Conservation (phyloP, 2,797 vertebrate genomes). For the Hozukius guyotensis region DNA sequence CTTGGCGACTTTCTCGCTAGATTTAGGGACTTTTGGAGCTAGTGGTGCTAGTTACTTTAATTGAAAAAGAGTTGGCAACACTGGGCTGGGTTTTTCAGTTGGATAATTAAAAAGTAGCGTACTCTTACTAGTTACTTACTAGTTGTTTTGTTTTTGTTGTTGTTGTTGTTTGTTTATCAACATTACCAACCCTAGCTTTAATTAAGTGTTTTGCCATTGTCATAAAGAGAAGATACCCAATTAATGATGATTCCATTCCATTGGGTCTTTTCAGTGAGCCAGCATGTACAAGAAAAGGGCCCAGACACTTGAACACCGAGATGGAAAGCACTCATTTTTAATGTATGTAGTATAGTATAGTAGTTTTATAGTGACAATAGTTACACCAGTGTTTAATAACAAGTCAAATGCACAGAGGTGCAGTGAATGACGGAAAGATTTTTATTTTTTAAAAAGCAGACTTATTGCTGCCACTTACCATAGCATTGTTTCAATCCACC, state of each 20-base stretch:
- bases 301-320: neutral
- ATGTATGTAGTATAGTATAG: too few relatives aligned
- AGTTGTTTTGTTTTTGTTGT: too few relatives aligned
- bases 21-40: too few relatives aligned
- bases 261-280: neutral
- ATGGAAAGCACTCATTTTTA: neutral
- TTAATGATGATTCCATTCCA: neutral
- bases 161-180: neutral
- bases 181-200: neutral
- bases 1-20: too few relatives aligned
- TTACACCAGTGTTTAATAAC: neutral
- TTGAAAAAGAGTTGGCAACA: too few relatives aligned
- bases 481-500: neutral
- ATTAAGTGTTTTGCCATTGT: neutral
- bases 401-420: neutral
- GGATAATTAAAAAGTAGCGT: neutral
- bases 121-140: neutral
- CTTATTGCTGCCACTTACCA: neutral
- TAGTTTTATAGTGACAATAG: too few relatives aligned
- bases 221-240: neutral
- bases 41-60: too few relatives aligned
- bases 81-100: too few relatives aligned
- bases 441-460: neutral
- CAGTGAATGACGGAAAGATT: neutral
- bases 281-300: neutral